Evolutionary conservation across 2,888 invertebrate genomes (phyloP), one percentile per base, ranked within the genome.

Genomic region (Sthenelais limicola): DNA sequence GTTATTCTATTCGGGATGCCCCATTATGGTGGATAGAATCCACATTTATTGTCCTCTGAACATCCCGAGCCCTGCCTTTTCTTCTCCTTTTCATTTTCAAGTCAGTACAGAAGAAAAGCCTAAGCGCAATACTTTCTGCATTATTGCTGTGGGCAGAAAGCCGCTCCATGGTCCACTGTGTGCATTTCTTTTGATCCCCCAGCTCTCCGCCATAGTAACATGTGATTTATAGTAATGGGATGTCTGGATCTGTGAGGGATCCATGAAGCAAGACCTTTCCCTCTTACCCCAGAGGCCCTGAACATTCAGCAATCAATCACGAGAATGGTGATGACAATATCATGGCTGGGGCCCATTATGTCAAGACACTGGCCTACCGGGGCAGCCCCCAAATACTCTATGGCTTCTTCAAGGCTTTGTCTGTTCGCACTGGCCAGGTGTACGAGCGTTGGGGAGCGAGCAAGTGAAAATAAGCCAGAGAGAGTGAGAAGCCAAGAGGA

Each of bases 151-250:
- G 24, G 38, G 4, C 35, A 62, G 62, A 62, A 18, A 62, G 35
- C 21, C 38, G 21, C 56, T 56, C 38, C 38, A 15, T 35, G 38
- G n/a, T 26, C 62, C 62, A 35, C 18, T 21, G 56, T 35, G 56
- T 32, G n/a, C n/a, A n/a, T 35, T 56, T 35, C 56, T 56, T 62
- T 62, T 62, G 62, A 62, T 62, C 62, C 62, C 62, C 38, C 62
- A n/a, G 62, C 35, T 35, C 35, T 62, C 62, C 62, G 38, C 9
- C 38, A 43, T 56, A 9, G 38, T 12, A 24, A 24, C 62, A 3
- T 18, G 38, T 62, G 62, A 62, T 62, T 62, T 62, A 62, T 62
- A 62, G 62, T 38, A 35, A 62, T 62, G 62, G 62, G 38, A n/a
- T n/a, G n/a, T 51, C 51, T 51, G 51, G 18, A 9, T 51, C 51